Percentiles rank a stretch among this genome's conserved stretches.
Evolutionary conservation across 2,797 vertebrate species (phyloP).

Genomic region (Myiotriccus ornatus): DNA sequence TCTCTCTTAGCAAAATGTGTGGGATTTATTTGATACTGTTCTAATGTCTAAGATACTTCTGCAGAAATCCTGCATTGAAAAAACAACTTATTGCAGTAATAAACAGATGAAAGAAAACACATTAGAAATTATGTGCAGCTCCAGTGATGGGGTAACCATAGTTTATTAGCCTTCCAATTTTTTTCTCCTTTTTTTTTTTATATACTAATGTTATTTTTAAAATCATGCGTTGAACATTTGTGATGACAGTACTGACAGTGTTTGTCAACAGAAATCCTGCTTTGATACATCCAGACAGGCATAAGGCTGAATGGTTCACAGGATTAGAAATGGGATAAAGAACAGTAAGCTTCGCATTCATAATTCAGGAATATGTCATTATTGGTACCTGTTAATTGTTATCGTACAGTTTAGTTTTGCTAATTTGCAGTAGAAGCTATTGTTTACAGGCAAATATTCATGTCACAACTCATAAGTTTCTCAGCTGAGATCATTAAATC

Average conservation of each 20-base stretch:
- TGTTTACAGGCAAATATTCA: background rate
- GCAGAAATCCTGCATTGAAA: background rate
- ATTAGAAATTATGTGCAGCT: background rate
- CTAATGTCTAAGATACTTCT: background rate
- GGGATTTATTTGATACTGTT: background rate
- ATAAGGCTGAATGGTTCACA: background rate
- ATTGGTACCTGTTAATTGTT: background rate
- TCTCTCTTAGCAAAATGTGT: background rate
- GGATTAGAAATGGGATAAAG: background rate
- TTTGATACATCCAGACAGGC: background rate
- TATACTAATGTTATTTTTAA: background rate
- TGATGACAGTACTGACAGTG: background rate
- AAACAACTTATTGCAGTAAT: background rate
- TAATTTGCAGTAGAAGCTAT: background rate
- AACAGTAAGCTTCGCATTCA: background rate
- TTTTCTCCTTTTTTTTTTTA: too few relatives aligned
- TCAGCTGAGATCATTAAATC: background rate
- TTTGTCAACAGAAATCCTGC: background rate
- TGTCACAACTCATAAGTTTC: background rate
- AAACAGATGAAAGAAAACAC: background rate
- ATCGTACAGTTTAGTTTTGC: background rate
- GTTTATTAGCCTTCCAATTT: background rate
- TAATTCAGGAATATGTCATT: background rate
- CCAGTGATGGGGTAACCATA: fast-evolving
- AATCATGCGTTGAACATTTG: background rate